Evolutionary conservation across 2,888 invertebrate genomes (phyloP), one percentile per base, ranked within the genome.

Genomic region (Camponotus fellah): DNA sequence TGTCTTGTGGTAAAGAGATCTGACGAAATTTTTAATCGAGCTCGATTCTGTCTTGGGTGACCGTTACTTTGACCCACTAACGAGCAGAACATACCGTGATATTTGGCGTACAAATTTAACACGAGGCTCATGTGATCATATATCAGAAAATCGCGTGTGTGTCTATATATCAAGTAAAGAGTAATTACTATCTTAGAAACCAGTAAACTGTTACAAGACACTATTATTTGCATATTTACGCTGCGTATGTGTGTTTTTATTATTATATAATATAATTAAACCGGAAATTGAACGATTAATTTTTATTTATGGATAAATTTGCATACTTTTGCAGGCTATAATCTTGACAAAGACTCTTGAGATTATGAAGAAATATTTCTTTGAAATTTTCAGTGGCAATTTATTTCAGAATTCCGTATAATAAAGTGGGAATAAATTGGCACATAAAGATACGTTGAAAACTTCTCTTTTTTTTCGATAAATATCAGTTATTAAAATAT

Each of bases 31-130:
- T 60, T 69, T 46, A 21, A 37, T 21, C 17, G 37, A 34, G 43
- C 46, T 53, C 53, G 53, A 58, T 69, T 69, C 58, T 79, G 6
- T n/a, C n/a, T n/a, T 32, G 58, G 12, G 26, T 40, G 40, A 71
- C 71, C 71, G 79, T 80, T 80, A 80, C 14, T 80, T 80, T 9
- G 71, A 71, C 71, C 79, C 9, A 71, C 69, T 80, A 71, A 80
- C 58, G 8, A 68, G 6, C 12, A 10, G 14, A 21, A 17, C n/a
- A 8, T 68, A 40, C 43, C 64, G 21, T 17, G 17, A 75, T 37
- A 65, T 40, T 77, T 56, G 53, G 60, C 58, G 43, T 0, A 66
- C 26, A 37, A 46, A 69, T 37, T 49, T 9, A 37, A 46, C 8
- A 21, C 46, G 37, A 26, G 53, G 53, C 53, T 37, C 53, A 56